Conservation (phyloP, 2,888 invertebrate genomes). For the Chrysotoxum bicinctum region DNA sequence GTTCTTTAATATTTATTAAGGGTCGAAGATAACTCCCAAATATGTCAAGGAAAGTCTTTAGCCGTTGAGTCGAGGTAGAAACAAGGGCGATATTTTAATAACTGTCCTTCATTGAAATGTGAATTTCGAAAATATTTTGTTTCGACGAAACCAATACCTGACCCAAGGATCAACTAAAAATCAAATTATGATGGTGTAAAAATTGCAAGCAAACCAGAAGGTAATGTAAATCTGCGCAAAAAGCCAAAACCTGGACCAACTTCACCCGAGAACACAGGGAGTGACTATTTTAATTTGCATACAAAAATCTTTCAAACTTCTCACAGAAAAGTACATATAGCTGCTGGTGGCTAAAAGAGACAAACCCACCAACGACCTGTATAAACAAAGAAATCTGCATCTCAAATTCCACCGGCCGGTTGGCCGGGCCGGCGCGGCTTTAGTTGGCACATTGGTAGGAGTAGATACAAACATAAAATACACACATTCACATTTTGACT, state of each 20-base stretch:
- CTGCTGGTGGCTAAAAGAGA: slow-evolving; percentile 5
- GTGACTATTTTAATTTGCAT: slow-evolving; percentile 46
- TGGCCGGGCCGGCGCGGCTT: not conserved
- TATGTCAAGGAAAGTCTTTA: too few species aligned
- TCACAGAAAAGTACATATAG: not conserved
- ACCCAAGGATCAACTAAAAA: not conserved
- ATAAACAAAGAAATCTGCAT: slow-evolving; percentile 53
- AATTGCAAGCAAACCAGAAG: slow-evolving; percentile 7
- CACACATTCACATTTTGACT: not conserved
- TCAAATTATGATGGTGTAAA: slow-evolving; percentile 35
- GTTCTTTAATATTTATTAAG: too few species aligned
- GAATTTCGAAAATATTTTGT: too few species aligned
- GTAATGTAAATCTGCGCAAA: not conserved
- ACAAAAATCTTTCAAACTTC: slow-evolving; percentile 19
- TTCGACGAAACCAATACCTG: not conserved
- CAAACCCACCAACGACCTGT: slow-evolving; percentile 46
- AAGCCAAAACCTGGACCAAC: not conserved
- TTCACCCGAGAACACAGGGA: slow-evolving; percentile 7
- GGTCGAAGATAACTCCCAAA: too few species aligned
- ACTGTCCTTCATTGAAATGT: too few species aligned
- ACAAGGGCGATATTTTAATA: too few species aligned
- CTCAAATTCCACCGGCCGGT: not conserved
- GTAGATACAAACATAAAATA: not conserved
- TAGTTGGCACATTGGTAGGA: not conserved
- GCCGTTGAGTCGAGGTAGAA: too few species aligned